Evolutionary conservation across 1,140 invertebrate genomes (phyloP).

Genomic region (Saccostrea glomerata): DNA sequence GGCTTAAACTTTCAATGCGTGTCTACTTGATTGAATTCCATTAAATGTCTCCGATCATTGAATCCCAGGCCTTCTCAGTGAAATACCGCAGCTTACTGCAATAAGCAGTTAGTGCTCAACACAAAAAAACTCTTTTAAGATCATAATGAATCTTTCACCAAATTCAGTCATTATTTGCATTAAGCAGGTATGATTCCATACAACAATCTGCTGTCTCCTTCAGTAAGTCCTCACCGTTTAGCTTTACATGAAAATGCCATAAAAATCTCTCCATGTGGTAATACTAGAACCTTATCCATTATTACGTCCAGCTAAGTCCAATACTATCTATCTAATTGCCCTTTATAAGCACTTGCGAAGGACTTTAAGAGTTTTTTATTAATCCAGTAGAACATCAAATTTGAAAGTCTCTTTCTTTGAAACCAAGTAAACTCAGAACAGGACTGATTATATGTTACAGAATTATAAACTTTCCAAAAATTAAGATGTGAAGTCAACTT

Average conservation of each 20-base stretch:
- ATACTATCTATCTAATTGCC: neutral
- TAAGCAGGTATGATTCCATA: neutral
- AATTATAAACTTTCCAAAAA: neutral
- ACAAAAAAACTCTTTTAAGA: neutral
- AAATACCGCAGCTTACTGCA: slow-evolving; percentile 3
- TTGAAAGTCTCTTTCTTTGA: neutral
- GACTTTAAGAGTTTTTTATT: too few species aligned
- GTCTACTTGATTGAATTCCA: slow-evolving; percentile 34
- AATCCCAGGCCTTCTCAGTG: neutral
- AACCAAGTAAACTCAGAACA: neutral
- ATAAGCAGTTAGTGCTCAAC: slow-evolving; percentile 23
- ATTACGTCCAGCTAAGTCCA: neutral
- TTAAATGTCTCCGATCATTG: slow-evolving; percentile 34
- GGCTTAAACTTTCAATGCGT: slow-evolving; percentile 15
- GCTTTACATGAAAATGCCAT: slow-evolving; percentile 12
- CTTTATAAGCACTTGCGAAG: neutral
- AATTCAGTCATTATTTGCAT: neutral
- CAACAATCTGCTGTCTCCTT: slow-evolving; percentile 13
- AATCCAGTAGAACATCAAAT: neutral
- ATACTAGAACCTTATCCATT: neutral
- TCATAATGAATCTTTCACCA: neutral
- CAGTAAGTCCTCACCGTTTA: neutral
- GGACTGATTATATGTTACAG: neutral
- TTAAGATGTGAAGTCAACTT: neutral
- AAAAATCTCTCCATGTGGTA: slow-evolving; percentile 17